Percentiles rank a stretch among this genome's conserved stretches.
Evolutionary conservation across 2,113 vertebrate species (phyloP).

Genomic region (Brachyhypopomus occidentalis): DNA sequence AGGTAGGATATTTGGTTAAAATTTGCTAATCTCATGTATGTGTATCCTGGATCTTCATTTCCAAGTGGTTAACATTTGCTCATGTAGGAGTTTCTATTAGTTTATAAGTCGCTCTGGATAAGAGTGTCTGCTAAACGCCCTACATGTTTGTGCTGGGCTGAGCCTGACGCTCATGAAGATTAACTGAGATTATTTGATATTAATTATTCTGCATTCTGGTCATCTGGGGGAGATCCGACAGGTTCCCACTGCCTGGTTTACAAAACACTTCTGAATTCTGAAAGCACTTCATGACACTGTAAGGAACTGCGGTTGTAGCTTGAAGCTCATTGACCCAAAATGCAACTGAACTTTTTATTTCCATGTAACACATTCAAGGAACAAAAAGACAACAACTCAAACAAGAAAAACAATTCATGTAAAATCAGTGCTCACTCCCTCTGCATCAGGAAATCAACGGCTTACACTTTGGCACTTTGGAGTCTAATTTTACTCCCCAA

Average conservation of each 20-base stretch:
- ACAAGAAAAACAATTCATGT: neutral
- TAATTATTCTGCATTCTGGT: no score
- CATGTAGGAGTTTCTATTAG: no score
- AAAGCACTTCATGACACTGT: no score
- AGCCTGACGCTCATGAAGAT: no score
- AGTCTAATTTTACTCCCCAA: neutral
- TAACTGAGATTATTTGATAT: no score
- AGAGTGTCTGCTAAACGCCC: no score
- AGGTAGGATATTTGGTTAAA: neutral
- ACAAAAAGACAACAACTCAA: constrained; percentile 23
- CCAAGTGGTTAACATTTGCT: neutral
- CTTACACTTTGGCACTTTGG: constrained; percentile 1
- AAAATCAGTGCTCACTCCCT: constrained; percentile 16
- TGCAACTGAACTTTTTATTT: constrained; percentile 31
- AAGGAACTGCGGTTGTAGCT: no score
- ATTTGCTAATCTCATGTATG: neutral
- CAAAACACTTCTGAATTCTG: neutral
- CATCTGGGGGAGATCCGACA: no score
- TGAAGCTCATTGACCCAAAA: neutral
- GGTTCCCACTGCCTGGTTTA: no score
- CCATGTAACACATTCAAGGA: constrained; percentile 6
- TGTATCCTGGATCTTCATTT: neutral
- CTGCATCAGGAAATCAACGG: neutral
- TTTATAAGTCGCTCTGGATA: no score
- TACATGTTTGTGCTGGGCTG: no score